Conservation (phyloP, 2,888 invertebrate genomes). For the Ichneumoninae sp. region DNA sequence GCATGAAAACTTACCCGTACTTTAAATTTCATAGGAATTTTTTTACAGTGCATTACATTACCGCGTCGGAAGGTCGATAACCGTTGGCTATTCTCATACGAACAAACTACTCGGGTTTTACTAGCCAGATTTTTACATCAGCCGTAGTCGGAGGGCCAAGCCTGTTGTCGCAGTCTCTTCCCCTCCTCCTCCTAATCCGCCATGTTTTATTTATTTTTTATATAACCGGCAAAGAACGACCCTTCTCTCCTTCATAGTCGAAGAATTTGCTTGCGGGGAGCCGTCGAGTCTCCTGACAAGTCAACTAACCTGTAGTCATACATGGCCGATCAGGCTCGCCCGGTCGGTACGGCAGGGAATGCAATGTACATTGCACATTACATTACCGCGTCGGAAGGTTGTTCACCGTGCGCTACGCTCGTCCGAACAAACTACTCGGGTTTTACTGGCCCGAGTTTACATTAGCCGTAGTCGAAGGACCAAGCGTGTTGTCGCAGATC, state of each 20-base stretch:
- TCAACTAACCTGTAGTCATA: slow-evolving; percentile 15
- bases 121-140: slow-evolving; percentile 47
- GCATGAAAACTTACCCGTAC: no score
- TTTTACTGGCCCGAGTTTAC: slow-evolving; percentile 46
- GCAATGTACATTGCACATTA: slow-evolving; percentile 36
- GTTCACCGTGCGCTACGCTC: slow-evolving; percentile 36
- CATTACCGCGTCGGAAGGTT: slow-evolving; percentile 44
- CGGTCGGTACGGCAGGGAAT: not conserved
- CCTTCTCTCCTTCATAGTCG: slow-evolving; percentile 4
- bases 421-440: slow-evolving; percentile 52
- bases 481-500: slow-evolving; percentile 36
- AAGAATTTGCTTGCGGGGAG: slow-evolving; percentile 11
- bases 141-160: slow-evolving; percentile 22
- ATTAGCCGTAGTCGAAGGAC: slow-evolving; percentile 34
- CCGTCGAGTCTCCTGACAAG: slow-evolving; percentile 23
- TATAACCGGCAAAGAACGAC: slow-evolving; percentile 2
- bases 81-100: slow-evolving; percentile 22
- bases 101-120: slow-evolving; percentile 52
- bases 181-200: not conserved
- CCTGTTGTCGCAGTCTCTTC: slow-evolving; percentile 34
- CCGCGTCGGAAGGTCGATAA: slow-evolving; percentile 33
- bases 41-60: slow-evolving; percentile 26
- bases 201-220: not conserved
- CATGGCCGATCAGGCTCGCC: slow-evolving; percentile 3
- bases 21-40: no score